phyloP scores from a whole-genome alignment of 2,797 vertebrate genomes.

The Saxicola maurus region DNA sequence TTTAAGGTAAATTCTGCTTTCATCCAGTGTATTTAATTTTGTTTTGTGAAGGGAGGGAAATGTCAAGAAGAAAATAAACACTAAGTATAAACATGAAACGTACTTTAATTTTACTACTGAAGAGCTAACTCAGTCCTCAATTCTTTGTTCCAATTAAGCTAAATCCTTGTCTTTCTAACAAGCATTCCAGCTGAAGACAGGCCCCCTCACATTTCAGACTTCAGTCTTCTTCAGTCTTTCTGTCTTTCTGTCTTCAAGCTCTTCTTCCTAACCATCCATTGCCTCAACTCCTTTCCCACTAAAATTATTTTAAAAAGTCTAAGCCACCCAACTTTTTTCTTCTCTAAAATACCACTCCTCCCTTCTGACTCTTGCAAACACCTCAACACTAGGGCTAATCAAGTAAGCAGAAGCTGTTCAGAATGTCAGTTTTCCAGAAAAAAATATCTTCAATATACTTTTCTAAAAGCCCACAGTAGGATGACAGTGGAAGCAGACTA shows the following conservation, averaged over 20 bases:
- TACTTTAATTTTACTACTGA: background rate
- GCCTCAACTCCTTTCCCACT: background rate
- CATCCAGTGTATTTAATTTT: background rate
- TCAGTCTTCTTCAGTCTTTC: too few species aligned
- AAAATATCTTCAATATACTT: background rate
- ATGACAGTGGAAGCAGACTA: background rate
- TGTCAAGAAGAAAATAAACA: background rate
- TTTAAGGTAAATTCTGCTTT: slow-evolving; percentile 21
- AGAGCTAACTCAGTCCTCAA: background rate
- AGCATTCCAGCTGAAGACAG: background rate
- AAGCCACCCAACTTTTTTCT: background rate
- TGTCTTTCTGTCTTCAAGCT: background rate
- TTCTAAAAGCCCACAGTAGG: background rate
- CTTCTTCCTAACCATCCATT: background rate
- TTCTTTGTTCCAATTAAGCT: background rate
- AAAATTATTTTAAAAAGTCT: background rate
- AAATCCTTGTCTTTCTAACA: background rate
- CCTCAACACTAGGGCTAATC: background rate
- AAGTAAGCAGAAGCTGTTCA: background rate
- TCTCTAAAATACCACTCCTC: background rate
- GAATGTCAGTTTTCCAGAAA: background rate
- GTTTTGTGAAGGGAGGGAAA: background rate
- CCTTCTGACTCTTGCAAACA: background rate
- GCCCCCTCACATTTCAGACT: background rate
- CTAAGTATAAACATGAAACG: background rate